Percentiles rank a stretch among this genome's conserved stretches.
These are phyloP conservation scores for Lutraria lutraria DNA, from an alignment of 2,888 invertebrate species.

Conservation along the genomic window DNA sequence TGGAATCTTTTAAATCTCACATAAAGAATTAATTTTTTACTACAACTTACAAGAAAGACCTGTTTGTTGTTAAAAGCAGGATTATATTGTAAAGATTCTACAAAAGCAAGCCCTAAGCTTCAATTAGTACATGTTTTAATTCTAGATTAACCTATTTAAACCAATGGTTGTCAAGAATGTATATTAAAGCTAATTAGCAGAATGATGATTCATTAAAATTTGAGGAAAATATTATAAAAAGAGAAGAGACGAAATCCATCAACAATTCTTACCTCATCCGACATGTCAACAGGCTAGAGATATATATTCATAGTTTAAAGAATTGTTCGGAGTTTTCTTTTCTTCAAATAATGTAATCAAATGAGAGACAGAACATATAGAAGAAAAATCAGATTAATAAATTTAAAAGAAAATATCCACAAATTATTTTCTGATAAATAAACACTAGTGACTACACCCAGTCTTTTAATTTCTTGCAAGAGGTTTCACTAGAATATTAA, in stretches of 20 bases:
- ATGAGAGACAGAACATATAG: background rate
- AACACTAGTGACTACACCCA: background rate
- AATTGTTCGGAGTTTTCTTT: background rate
- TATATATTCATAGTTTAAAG: slow-evolving; percentile 6
- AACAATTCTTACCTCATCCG: slow-evolving; percentile 30
- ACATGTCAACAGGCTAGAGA: slow-evolving; percentile 27
- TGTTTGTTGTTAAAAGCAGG: background rate
- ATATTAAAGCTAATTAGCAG: background rate
- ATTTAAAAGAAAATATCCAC: background rate
- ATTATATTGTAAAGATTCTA: background rate
- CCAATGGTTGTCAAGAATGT: background rate
- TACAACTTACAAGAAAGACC: too few species aligned
- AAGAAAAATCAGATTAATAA: background rate
- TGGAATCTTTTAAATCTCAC: too few species aligned
- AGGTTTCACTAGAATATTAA: too few species aligned
- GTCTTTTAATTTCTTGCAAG: too few species aligned
- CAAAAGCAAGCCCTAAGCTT: background rate
- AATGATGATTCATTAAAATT: background rate
- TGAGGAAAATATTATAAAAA: background rate
- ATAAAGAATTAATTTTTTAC: too few species aligned
- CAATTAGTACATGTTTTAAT: background rate
- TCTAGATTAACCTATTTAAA: background rate
- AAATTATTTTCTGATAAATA: background rate
- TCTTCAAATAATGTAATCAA: too few species aligned
- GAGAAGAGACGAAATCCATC: background rate